Evolutionary conservation across 2,113 vertebrate genomes (phyloP), one percentile per base, ranked within the genome.

Genomic region (Eurypyga helias): DNA sequence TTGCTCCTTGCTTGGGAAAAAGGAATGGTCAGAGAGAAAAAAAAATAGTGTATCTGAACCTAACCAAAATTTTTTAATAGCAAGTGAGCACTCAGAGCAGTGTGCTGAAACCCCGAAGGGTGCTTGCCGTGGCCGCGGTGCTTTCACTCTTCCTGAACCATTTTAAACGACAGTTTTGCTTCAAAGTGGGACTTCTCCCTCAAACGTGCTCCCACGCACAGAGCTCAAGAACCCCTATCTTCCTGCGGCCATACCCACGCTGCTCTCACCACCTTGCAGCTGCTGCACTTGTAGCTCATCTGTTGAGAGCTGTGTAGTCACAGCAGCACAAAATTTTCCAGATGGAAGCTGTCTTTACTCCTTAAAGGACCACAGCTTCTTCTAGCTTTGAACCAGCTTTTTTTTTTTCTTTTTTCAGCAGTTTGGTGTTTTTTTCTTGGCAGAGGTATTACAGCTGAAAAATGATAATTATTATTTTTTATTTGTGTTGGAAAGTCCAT

Each of bases 191-290:
- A 33, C 4, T 67, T 91, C 38, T 80, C 16, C 38, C 29, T 51
- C 25, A 29, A 57, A 62, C 1, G 0, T 1, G 2, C 1, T 34
- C 34, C 57, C 12, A 7, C 1, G 9, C 25, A 12, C 0, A 2
- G 29, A 4, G 31, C 8, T n/a, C 10, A 7, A 14, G 28, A 60
- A 33, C 26, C 18, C 10, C 21, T 28, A 3, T 13, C 46, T 16
- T 24, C 48, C 11, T 4, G 4, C n/a, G 36, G n/a, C n/a, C 31
- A 0, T 0, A 1, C 2, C 75, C 77, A 19, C n/a, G 38, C 48
- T 60, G 43, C 29, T 41, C 36, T 46, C 65, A 45, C 24, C 8
- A 2, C 55, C 36, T 58, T 34, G 8, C 34, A 58, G 9, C 5
- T 41, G 48, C 1, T 33, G 69, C 28, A 26, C 4, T 13, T 80